Conservation (phyloP, 2,888 invertebrate species). For the Gymnosoma rotundatum region DNA sequence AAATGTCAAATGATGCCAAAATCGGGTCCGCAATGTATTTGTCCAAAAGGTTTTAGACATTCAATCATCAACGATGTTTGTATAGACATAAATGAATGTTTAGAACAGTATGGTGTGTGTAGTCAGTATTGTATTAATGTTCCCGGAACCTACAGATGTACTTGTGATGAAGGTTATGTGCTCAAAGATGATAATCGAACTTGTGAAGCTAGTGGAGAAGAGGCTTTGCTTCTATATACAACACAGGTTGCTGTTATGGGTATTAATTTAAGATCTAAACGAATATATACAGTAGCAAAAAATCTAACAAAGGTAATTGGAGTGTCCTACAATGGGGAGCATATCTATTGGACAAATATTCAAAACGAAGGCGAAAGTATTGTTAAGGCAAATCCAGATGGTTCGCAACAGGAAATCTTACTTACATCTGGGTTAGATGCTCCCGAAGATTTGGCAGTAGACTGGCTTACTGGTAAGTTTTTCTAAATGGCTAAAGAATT, state of each 20-base stretch:
- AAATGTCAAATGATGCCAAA: constrained; percentile 82
- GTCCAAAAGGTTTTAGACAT: constrained; percentile 82
- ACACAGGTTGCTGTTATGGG: constrained; percentile 86
- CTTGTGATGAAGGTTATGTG: constrained; percentile 85
- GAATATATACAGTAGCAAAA: constrained; percentile 81
- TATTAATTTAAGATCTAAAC: constrained; percentile 84
- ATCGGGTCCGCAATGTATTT: constrained; percentile 84
- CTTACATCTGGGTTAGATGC: constrained; percentile 87
- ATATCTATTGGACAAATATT: constrained; percentile 91
- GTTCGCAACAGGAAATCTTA: constrained; percentile 84
- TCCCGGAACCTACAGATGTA: constrained; percentile 85
- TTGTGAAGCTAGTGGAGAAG: constrained; percentile 85
- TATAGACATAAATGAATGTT: constrained; percentile 86
- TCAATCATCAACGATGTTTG: constrained; percentile 75
- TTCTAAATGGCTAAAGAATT: neutral
- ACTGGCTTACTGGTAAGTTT: constrained; percentile 87
- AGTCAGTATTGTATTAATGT: constrained; percentile 87
- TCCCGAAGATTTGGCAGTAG: constrained; percentile 90
- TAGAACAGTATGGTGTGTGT: constrained; percentile 85
- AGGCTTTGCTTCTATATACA: constrained; percentile 87
- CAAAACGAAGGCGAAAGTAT: constrained; percentile 88
- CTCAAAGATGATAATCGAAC: constrained; percentile 83
- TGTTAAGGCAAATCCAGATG: constrained; percentile 85
- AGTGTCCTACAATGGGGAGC: constrained; percentile 87
- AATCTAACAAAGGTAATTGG: constrained; percentile 85